Percentiles rank a stretch among this genome's conserved stretches.
phyloP scores from a whole-genome alignment of 1,140 invertebrate genomes.

The Heliothis subflexa region DNA sequence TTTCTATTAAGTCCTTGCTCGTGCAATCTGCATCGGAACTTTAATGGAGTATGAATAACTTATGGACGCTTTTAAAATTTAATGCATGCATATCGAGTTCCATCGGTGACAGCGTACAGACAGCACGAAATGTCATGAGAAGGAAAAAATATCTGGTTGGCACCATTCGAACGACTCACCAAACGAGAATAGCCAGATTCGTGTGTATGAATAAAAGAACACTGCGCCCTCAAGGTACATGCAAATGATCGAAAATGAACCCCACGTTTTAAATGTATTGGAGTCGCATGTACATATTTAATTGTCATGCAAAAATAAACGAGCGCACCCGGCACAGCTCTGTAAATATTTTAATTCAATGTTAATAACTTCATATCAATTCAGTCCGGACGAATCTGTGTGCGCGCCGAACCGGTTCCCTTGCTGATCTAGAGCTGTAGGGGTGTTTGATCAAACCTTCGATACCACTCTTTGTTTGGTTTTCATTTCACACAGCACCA shows the following conservation, averaged over 20 bases:
- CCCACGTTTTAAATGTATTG: slow-evolving; percentile 54
- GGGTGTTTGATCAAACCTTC: slow-evolving; percentile 60
- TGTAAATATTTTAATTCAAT: slow-evolving; percentile 70
- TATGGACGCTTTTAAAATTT: slow-evolving; percentile 45
- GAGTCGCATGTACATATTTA: slow-evolving; percentile 56
- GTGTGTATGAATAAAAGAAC: slow-evolving; percentile 75
- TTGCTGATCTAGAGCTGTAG: slow-evolving; percentile 47
- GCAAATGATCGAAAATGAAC: slow-evolving; percentile 58
- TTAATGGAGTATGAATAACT: slow-evolving; percentile 45
- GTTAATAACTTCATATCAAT: slow-evolving; percentile 67
- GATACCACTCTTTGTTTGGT: slow-evolving; percentile 50
- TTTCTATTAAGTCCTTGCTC: slow-evolving; percentile 37
- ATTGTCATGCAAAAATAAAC: slow-evolving; percentile 72
- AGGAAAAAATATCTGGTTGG: slow-evolving; percentile 57
- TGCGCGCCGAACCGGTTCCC: slow-evolving; percentile 53
- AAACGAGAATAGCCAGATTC: slow-evolving; percentile 75
- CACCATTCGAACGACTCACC: slow-evolving; percentile 58
- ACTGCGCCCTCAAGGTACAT: slow-evolving; percentile 62
- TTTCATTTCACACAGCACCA: slow-evolving; percentile 36
- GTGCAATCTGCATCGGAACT: slow-evolving; percentile 42
- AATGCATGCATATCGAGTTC: slow-evolving; percentile 48
- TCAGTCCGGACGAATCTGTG: slow-evolving; percentile 44
- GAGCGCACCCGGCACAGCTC: slow-evolving; percentile 58
- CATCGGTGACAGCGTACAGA: slow-evolving; percentile 43
- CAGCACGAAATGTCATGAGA: slow-evolving; percentile 53